Evolutionary conservation across 2,888 invertebrate species (phyloP), one percentile per base, ranked within the genome.

Genomic region (Dendrolimus pini): DNA sequence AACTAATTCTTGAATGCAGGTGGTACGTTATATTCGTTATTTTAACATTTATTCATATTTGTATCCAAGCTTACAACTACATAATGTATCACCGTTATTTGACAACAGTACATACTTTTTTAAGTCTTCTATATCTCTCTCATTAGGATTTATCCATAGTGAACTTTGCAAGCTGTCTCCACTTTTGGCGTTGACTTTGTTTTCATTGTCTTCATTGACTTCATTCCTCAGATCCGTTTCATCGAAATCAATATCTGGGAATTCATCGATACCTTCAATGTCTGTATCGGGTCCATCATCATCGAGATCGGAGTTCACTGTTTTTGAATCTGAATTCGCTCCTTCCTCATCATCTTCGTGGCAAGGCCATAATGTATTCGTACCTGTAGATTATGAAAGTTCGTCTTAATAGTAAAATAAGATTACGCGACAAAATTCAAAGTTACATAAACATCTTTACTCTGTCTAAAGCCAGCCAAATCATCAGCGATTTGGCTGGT

Each of bases 51-150:
- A 3, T 30, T 30, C 30, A 30, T 30, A 6, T 30, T 6, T 6
- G 30, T 30, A 30, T 30, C 30, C 3, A 30, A 30, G 30, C 30
- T 30, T 30, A 30, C 30, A 6, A 30, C 3, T 30, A 30, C 30
- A 30, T 30, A 30, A 6, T 30, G 30, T 30, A 30, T 30, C 30
- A 30, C 30, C 30, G 6, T 30, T 30, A 30, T 30, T 30, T 30
- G 30, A 30, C 30, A 47, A 47, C 12, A 58, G 42, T 59, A 62
- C 64, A 60, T 72, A 90, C 91, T 85, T 89, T 82, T 91, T 89
- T 73, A 92, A 86, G 83, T 92, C 92, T 80, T 91, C 91, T 69
- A 85, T 65, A 70, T 91, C 91, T 83, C 92, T 89, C 82, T 89
- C 90, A 72, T 85, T 85, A 47, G 89, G 80, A 72, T 85, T 87